phyloP scores from a whole-genome alignment of 2,888 invertebrate species.

The Nomada ferruginata region DNA sequence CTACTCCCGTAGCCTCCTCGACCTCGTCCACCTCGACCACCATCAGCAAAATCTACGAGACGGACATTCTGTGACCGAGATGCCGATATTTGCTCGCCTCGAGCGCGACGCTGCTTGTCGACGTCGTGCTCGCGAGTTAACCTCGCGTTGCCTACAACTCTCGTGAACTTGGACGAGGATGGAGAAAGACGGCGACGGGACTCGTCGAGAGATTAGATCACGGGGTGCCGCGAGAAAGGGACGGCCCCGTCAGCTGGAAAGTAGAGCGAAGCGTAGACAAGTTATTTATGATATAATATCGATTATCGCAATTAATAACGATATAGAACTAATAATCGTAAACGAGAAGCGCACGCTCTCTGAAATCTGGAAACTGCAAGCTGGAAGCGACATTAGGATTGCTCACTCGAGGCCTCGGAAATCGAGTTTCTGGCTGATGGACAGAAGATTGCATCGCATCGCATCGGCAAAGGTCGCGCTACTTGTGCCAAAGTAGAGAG shows the following conservation, averaged over 20 bases:
- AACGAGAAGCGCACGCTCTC: slow-evolving; percentile 38
- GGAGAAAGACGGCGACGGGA: no score
- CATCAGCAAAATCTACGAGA: slow-evolving; percentile 94
- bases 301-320: slow-evolving; percentile 63
- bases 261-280: slow-evolving; percentile 59
- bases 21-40: slow-evolving; percentile 84
- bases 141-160: slow-evolving; percentile 14
- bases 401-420: slow-evolving; percentile 8
- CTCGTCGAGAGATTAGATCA: slow-evolving; percentile 2
- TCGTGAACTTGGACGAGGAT: neutral
- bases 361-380: neutral
- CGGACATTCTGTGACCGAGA: slow-evolving; percentile 94
- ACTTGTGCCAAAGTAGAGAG: slow-evolving; percentile 57
- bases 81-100: slow-evolving; percentile 63
- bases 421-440: slow-evolving; percentile 29
- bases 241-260: slow-evolving; percentile 24
- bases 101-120: slow-evolving; percentile 47
- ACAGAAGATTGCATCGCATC: neutral
- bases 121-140: slow-evolving; percentile 73
- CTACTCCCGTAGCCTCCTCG: slow-evolving; percentile 73
- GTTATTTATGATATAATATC: slow-evolving; percentile 66
- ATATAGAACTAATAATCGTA: slow-evolving; percentile 66
- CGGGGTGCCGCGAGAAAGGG: neutral
- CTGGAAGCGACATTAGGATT: neutral
- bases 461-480: neutral